phyloP scores from a whole-genome alignment of 2,888 invertebrate genomes.

The Conistra vaccinii region DNA sequence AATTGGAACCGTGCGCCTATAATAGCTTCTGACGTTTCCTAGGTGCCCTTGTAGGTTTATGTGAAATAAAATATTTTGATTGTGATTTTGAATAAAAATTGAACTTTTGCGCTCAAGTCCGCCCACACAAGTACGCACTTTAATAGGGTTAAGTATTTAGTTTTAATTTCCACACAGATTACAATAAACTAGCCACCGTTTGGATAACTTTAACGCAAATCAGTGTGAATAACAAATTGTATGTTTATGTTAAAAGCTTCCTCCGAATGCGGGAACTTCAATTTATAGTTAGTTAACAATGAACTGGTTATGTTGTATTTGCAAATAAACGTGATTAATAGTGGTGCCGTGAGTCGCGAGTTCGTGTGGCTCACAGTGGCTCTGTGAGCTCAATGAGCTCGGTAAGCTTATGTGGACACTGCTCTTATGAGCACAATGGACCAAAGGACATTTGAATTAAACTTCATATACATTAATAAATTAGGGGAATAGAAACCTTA shows the following conservation, averaged over 20 bases:
- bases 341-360: constrained; percentile 32
- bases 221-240: constrained; percentile 42
- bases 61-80: no score
- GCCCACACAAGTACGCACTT: background rate
- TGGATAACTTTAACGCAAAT: constrained; percentile 38
- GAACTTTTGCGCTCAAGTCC: constrained; percentile 1
- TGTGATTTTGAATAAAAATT: background rate
- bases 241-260: constrained; percentile 47
- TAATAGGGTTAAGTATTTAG: constrained; percentile 14
- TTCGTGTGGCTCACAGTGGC: constrained; percentile 8
- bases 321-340: constrained; percentile 47
- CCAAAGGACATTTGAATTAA: constrained; percentile 31
- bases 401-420: constrained; percentile 19
- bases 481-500: background rate
- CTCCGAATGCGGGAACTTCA: constrained; percentile 35
- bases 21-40: no score
- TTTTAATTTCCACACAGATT: constrained; percentile 36
- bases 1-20: no score
- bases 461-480: constrained; percentile 15
- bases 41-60: no score
- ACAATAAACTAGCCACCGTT: constrained; percentile 13
- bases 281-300: constrained; percentile 41
- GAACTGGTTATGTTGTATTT: constrained; percentile 16
- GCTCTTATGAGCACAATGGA: constrained; percentile 29
- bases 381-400: background rate